Base-by-base conservation (phyloP, 1,140 invertebrate genomes). In the Lepidurus apus region DNA sequence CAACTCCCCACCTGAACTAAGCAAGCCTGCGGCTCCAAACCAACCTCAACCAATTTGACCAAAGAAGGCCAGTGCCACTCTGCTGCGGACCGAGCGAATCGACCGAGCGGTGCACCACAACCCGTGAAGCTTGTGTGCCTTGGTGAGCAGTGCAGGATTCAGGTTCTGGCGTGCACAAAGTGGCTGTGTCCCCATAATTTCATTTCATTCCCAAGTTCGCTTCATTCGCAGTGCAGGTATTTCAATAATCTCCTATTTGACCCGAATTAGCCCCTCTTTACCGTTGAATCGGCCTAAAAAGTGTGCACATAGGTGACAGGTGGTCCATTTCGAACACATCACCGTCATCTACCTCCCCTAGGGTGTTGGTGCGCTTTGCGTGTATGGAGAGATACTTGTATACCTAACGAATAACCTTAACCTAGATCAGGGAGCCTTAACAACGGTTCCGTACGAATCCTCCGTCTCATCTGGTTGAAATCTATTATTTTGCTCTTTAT, bases 1-100 rank as follows among this genome's bases (percentile, higher is more conserved):
- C 45, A 47, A 65, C 13, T 17, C 53, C 53, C 9, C 8, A 21
- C 21, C 53, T 65, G 34, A 34, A 34, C 13, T 65, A 13, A 65
- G 9, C 10, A 6, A 65, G 53, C 21, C 53, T 17, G 53, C 6
- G 53, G 53, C 53, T 65, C 8, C 53, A 65, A 65, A 9, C 8
- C 53, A 65, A 65, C 53, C 53, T 65, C 17, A 21, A 17, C 53
- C 53, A 65, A 65, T 65, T n/a, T 65, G 53, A 9, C 53, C 53
- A 65, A 65, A 65, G 53, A 65, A 65, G 53, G 53, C 53, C 21
- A 65, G 53, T 21, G 53, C 53, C 53, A 65, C 53, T 65, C 34
- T 65, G 53, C 53, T 65, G 53, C 13, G 53, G 21, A 7, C 53
- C 6, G 13, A 13, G 53, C 53, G 13, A 21, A 65, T 13, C 13